A percentile compares a stretch with the other conserved stretches of the same genome.
Evolutionary conservation across 2,113 vertebrate species (phyloP).

Genomic region (Copsychus sechellarum): DNA sequence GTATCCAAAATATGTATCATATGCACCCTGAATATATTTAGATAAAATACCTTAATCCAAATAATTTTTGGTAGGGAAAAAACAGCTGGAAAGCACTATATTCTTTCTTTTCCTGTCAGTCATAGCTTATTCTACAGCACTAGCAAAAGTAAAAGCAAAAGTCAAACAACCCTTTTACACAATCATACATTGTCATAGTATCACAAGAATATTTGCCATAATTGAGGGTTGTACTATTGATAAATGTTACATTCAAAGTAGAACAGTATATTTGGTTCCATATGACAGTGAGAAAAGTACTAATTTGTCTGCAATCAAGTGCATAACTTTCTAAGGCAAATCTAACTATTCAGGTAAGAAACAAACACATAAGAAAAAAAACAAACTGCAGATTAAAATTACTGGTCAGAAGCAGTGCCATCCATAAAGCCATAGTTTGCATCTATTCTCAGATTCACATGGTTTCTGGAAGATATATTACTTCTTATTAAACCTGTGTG

Average conservation of each 20-base stretch:
- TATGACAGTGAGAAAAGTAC: neutral
- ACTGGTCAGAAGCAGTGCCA: neutral
- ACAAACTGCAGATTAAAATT: neutral
- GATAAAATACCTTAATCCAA: neutral
- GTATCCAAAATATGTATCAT: neutral
- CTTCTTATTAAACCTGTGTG: neutral
- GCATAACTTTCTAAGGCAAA: neutral
- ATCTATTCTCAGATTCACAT: neutral
- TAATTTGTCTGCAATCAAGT: neutral
- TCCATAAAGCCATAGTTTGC: neutral
- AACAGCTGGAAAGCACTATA: neutral
- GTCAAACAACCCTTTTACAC: neutral
- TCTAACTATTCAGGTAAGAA: neutral
- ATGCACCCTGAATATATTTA: neutral
- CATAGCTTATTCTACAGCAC: neutral
- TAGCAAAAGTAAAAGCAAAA: neutral
- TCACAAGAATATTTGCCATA: neutral
- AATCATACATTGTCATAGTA: neutral
- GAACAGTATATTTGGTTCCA: neutral
- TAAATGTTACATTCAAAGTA: neutral
- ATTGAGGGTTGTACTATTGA: neutral
- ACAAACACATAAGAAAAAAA: fast-evolving
- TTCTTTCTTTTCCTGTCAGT: neutral
- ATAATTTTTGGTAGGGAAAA: neutral
- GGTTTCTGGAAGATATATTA: neutral